phyloP scores from a whole-genome alignment of 2,113 vertebrate species.

The Apteryx mantelli region DNA sequence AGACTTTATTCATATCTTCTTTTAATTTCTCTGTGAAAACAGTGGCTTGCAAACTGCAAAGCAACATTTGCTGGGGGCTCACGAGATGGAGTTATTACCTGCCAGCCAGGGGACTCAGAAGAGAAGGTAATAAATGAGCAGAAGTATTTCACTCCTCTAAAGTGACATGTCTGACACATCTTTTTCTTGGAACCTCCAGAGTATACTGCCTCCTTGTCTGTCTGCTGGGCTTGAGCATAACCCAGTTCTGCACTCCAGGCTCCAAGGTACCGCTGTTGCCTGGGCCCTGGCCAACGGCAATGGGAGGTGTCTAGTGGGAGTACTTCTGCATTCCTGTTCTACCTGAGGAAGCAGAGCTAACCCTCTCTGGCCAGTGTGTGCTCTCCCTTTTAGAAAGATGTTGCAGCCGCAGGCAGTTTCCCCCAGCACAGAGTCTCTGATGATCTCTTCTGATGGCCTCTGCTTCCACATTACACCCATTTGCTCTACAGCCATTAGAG shows the following conservation, averaged over 20 bases:
- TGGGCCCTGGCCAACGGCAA: not conserved
- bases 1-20: not conserved
- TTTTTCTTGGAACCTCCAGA: not conserved
- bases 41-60: constrained; percentile 98
- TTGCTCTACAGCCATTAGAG: not conserved
- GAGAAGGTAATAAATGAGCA: constrained; percentile 88
- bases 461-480: not conserved
- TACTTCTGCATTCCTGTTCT: not conserved
- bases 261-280: not conserved
- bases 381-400: not conserved
- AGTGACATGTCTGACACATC: not conserved
- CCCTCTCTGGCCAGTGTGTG: not conserved
- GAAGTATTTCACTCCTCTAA: not conserved
- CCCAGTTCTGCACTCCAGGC: not conserved
- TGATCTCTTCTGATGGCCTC: not conserved
- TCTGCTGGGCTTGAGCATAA: not conserved
- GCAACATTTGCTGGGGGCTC: constrained; percentile 93
- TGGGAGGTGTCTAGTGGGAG: not conserved
- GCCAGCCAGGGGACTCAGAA: constrained; percentile 93
- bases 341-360: not conserved
- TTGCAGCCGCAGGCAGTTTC: not conserved
- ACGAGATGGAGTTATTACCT: constrained; percentile 89
- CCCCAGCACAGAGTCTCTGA: not conserved
- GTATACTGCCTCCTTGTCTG: not conserved
- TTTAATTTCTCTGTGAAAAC: constrained; percentile 42